Evolutionary conservation across 2,113 vertebrate genomes (phyloP), one percentile per base, ranked within the genome.

Genomic region (Eudyptes chrysolophus): DNA sequence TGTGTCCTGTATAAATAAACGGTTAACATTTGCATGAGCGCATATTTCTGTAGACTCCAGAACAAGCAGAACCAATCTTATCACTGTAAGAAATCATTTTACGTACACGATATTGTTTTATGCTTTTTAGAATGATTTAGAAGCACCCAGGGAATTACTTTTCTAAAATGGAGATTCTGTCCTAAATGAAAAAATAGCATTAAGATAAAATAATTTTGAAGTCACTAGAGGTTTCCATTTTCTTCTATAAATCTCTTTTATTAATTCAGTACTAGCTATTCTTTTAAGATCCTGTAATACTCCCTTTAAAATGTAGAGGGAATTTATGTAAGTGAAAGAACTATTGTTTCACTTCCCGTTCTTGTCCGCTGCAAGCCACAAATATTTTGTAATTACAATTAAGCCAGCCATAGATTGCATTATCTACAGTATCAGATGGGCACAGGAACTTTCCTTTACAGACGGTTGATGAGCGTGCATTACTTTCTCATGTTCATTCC

Each of bases 271-370:
- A 10, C 69, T 58, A n/a, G n/a, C 71, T 90, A 42, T 89, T 96
- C 76, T 93, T 84, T 24, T 18, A 29, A 81, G 76, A 38, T 84
- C 69, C 84, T 87, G 76, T 80, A 58, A 78, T 36, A 25, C 61
- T 81, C 52, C 65, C 55, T 89, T 80, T 54, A 55, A 84, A 84
- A 69, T 15, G 29, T 22, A 30, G 75, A 42, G 54, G 87, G 62
- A 46, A 83, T 84, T 92, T 21, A 16, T 70, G 77, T 24, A 60
- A 94, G 82, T 34, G 82, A 65, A 92, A 74, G 87, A 92, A 13
- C 69, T 22, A 68, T 97, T 96, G 94, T 97, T 94, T 69, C 69
- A 32, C 72, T 94, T 96, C 95, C 91, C 6, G 2, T 57, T 82
- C 85, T 77, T 92, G 72, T 87, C 87, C 87, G 93, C 88, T 89